phyloP scores from a whole-genome alignment of 1,140 invertebrate genomes.

The Sogatella furcifera region DNA sequence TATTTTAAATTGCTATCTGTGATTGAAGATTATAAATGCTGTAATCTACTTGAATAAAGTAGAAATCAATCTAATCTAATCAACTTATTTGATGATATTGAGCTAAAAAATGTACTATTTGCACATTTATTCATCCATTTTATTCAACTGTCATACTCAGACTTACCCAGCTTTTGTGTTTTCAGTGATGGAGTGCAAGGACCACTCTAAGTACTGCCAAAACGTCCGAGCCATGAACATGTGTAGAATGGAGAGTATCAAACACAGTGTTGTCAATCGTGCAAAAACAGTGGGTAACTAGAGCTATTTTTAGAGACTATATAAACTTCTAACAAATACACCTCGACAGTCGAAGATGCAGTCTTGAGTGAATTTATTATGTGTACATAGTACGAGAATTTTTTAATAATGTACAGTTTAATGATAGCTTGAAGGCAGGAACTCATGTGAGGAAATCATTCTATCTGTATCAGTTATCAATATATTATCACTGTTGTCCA shows the following conservation, averaged over 20 bases:
- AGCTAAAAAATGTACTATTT: too few species aligned
- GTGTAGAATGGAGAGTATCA: conserved; percentile 67
- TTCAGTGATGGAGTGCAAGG: conserved; percentile 57
- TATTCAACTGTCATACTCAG: not conserved
- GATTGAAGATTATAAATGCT: too few species aligned
- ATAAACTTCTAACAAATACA: not conserved
- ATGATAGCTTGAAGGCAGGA: not conserved
- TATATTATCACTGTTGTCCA: too few species aligned
- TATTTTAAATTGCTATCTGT: too few species aligned
- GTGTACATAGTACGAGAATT: not conserved
- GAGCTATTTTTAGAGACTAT: not conserved
- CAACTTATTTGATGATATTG: too few species aligned
- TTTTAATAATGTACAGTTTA: not conserved
- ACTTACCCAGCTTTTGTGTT: conserved; percentile 20
- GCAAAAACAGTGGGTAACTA: conserved; percentile 30
- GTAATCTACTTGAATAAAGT: too few species aligned
- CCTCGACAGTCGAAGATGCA: not conserved
- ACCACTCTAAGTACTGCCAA: conserved; percentile 65
- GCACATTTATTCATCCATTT: not conserved
- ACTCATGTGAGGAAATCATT: too few species aligned
- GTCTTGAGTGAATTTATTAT: not conserved
- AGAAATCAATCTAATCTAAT: too few species aligned
- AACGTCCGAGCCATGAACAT: conserved; percentile 73
- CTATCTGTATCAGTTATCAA: too few species aligned
- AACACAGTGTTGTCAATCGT: conserved; percentile 74